Evolutionary conservation across 2,888 invertebrate genomes (phyloP), one percentile per base, ranked within the genome.

Genomic region (Myathropa florea): DNA sequence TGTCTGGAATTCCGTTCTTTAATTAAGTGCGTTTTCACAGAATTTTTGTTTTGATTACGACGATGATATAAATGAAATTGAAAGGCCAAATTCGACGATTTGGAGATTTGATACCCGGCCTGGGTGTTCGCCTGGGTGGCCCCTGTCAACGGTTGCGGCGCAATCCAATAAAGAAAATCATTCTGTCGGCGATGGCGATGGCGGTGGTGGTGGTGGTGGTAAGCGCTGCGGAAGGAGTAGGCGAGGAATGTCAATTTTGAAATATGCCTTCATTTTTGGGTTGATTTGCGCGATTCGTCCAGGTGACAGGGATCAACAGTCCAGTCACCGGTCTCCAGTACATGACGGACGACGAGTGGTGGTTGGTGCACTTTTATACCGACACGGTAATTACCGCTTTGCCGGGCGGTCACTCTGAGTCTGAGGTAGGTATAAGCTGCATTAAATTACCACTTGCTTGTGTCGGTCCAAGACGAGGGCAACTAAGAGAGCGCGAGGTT

Each of bases 21-120:
- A 86, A 86, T 86, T 86, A 86, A 86, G 83, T 86, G 86, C 86
- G 86, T 86, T 86, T 86, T 86, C 86, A 86, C 78, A 83, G 86
- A 86, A 86, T 83, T 86, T 83, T 86, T 86, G 86, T 86, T 86
- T 86, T 86, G 86, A 86, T 86, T 86, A 71, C 86, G 46, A 46
- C 46, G 79, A 83, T 86, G 86, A 86, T 86, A 68, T 83, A 86
- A 86, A 73, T 86, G 86, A 86, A 86, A 86, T 86, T 86, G 86
- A 86, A 86, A 86, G 86, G 86, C 83, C 78, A 71, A 86, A 86
- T 86, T 64, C 65, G 75, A 46, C 55, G 81, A 81, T 81, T 83
- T 78, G 68, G 86, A 83, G 86, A 86, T 86, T 86, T 83, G 86
- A 86, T 83, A 86, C 75, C 68, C 72, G 14, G 33, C 18, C 36